Conservation (phyloP, 2,888 invertebrate species). For the Crepidodera aurea region DNA sequence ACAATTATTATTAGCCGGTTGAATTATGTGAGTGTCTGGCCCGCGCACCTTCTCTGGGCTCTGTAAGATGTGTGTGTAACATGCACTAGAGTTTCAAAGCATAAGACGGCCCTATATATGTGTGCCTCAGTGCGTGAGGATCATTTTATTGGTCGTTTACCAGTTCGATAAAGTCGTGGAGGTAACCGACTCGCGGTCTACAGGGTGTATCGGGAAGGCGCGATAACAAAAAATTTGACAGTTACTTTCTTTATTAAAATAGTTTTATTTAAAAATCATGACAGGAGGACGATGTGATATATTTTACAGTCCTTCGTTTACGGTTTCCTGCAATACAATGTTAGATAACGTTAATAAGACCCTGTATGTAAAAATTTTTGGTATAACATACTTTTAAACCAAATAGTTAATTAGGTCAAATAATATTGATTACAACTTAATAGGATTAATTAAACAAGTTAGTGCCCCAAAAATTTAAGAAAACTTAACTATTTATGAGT, state of each 20-base stretch:
- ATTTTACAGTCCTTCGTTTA: too few relatives aligned
- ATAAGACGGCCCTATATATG: constrained; percentile 53
- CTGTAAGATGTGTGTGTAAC: constrained; percentile 46
- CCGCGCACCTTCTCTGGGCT: constrained; percentile 34
- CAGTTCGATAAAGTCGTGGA: constrained; percentile 47
- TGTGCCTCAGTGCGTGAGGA: constrained; percentile 51
- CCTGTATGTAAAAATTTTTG: too few relatives aligned
- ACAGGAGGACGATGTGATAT: too few relatives aligned
- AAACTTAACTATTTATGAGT: too few relatives aligned
- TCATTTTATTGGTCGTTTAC: constrained; percentile 46
- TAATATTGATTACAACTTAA: too few relatives aligned
- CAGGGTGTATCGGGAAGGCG: constrained; percentile 13
- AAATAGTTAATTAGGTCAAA: too few relatives aligned
- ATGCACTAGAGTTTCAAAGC: constrained; percentile 52
- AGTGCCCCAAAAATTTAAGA: too few relatives aligned
- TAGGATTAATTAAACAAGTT: too few relatives aligned
- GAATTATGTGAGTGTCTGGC: constrained; percentile 16
- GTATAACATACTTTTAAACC: too few relatives aligned
- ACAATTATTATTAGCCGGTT: constrained; percentile 28
- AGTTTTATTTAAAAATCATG: too few relatives aligned
- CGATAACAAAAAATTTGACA: background rate
- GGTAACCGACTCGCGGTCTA: constrained; percentile 21
- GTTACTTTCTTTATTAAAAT: too few relatives aligned
- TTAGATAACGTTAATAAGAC: background rate
- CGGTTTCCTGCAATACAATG: too few relatives aligned